These are phyloP conservation scores for Toxostoma redivivum DNA, from an alignment of 2,113 vertebrate genomes.

Conservation along the genomic window DNA sequence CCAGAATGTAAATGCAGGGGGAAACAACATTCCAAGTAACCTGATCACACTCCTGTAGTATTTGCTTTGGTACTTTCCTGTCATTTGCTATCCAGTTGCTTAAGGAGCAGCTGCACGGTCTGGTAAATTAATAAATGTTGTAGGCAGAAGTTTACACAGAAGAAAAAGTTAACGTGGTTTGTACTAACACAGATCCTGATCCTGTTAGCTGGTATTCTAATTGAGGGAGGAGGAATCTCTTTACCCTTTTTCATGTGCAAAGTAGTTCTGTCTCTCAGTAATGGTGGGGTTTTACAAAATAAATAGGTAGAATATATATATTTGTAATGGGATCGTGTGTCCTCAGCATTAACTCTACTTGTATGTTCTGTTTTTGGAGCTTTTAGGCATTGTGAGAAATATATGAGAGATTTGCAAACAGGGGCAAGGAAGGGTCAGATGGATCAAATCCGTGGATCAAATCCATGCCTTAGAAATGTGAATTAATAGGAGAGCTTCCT, in stretches of 20 bases:
- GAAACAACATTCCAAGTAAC: conserved; percentile 27
- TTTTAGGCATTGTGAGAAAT: conserved; percentile 64
- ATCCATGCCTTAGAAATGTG: conserved; percentile 38
- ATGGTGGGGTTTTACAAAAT: conserved; percentile 21
- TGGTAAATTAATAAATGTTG: conserved; percentile 57
- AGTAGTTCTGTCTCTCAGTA: not conserved
- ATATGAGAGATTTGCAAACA: conserved; percentile 67
- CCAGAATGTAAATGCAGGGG: not conserved
- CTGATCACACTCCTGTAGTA: not conserved
- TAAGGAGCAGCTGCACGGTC: conserved; percentile 63
- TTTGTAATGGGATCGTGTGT: conserved; percentile 36
- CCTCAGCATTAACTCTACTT: conserved; percentile 53
- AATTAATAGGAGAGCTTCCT: conserved; percentile 28
- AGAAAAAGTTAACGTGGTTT: conserved; percentile 41
- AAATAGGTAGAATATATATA: not conserved
- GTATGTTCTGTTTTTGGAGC: conserved; percentile 59
- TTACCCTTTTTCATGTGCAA: conserved; percentile 12
- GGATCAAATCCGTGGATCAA: conserved; percentile 56
- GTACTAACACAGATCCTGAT: conserved; percentile 38
- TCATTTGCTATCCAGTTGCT: conserved; percentile 44
- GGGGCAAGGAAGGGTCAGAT: conserved; percentile 67
- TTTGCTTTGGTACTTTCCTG: conserved; percentile 50
- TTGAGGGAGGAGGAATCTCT: not conserved
- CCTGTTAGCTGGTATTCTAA: conserved; percentile 39
- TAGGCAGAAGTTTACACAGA: conserved; percentile 39